Conservation (phyloP, 2,888 invertebrate species). For the Coecobrya sp. region DNA sequence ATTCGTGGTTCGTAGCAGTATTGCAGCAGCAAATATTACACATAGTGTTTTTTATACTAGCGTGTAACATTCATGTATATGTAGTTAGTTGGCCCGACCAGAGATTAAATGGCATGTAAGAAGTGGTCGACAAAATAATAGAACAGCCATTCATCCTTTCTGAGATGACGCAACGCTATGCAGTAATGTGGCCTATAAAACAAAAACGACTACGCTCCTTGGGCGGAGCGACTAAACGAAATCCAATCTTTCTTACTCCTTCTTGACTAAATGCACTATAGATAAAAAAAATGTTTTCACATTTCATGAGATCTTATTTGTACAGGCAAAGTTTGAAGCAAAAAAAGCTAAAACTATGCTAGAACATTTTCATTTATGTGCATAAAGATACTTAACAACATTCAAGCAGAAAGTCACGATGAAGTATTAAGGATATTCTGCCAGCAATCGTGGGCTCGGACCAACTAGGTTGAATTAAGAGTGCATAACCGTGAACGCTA, state of each 20-base stretch:
- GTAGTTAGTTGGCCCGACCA: conserved; percentile 7
- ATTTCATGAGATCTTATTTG: conserved; percentile 39
- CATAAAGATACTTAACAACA: too few species aligned
- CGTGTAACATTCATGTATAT: background rate
- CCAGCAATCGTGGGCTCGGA: background rate
- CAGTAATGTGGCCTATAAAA: conserved; percentile 54
- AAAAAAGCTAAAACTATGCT: background rate
- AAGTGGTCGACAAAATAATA: conserved; percentile 56
- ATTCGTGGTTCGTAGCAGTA: conserved; percentile 1
- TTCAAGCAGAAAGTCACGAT: conserved; percentile 25
- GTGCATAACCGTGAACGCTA: conserved; percentile 6
- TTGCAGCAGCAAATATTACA: background rate
- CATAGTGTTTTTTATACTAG: background rate
- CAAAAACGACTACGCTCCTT: conserved; percentile 56
- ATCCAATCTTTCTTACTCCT: conserved; percentile 62
- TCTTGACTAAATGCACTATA: background rate
- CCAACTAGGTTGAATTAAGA: background rate
- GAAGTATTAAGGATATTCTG: background rate
- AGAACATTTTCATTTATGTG: background rate
- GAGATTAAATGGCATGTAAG: conserved; percentile 55
- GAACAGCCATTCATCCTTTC: conserved; percentile 44
- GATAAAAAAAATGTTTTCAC: conserved; percentile 18
- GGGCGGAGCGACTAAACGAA: conserved; percentile 65
- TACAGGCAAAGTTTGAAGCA: background rate
- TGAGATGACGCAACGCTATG: conserved; percentile 35